Base-by-base conservation (phyloP, 2,797 vertebrate species). In the Eremophila alpestris region DNA sequence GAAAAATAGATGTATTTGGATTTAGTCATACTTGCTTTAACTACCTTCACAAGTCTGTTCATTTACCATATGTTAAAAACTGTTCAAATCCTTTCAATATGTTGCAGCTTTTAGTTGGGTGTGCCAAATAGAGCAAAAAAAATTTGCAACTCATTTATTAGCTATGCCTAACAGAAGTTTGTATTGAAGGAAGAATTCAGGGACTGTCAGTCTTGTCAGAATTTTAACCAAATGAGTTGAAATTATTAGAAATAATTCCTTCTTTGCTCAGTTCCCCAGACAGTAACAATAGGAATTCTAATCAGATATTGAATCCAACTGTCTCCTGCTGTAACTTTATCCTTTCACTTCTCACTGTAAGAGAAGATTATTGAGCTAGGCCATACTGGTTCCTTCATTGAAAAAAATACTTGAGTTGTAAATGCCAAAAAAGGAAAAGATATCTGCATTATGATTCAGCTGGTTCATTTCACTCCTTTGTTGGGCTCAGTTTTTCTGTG, bases 201-300 rank as follows among this genome's bases (percentile, higher is more conserved):
- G 29, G 68, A 23, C 58, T 85, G 11, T 80, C 49, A 36, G 16
- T 65, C 73, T 58, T 68, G 40, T 83, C 82, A 90, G 75, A 76
- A 73, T 78, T 87, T 77, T 77, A 87, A 91, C 64, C 71, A 67
- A 81, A 78, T 71, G 46, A 56, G 68, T 67, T 38, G 49, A 78
- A 81, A 67, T 89, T 64, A 83, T 45, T 89, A 80, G 54, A 64
- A 96, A 77, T 94, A 74, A 75, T 89, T 93, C 64, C n/a, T 54
- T 49, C 68, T 60, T 30, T 16, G 21, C 54, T 77, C 32, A 4
- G 45, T 74, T 94, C 79, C 56, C 79, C 16, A 14, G 84, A 71
- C 9, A 0, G 52, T 74, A 83, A 77, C 71, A 58, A 4, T 24
- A 48, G 49, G 65, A 74, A 71, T 94, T 83, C 38, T 80, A 11